Evolutionary conservation across 2,113 vertebrate genomes (phyloP), one percentile per base, ranked within the genome.

Genomic region (Malurus alboscapulatus): DNA sequence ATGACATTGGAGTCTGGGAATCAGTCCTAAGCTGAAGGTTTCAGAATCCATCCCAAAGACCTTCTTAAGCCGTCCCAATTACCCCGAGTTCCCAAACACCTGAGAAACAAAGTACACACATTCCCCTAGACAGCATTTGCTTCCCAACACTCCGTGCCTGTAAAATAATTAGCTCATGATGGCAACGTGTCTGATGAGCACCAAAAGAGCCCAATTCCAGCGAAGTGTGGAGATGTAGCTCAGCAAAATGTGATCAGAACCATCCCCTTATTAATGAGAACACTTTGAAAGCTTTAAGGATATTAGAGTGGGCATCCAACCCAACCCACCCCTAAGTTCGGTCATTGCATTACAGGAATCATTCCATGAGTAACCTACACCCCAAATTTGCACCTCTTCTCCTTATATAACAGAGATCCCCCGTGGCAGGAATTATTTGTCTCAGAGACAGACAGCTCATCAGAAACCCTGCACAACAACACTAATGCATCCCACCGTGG

Each of bases 391-490:
- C 68, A 68, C 61, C 75, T 80, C 71, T 85, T 47, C 71, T 67
- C 71, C 84, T 93, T 96, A 95, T 53, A 59, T 92, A 95, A 96
- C 26, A 45, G 82, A 87, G 77, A 65, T 51, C 27, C 27, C 65
- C 73, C 10, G 34, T 48, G 90, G 83, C 75, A 84, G 79, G 68
- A 75, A 86, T 57, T 14, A 75, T 48, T 68, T 83, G 55, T 88
- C 84, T 80, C 30, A 12, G 2, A 80, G 93, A 67, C 82, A 83
- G 87, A 20, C 59, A 77, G 87, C 71, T 90, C 51, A 15, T 75
- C 51, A 67, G 85, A 48, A 91, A 54, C 50, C 6, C 55, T 5
- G 45, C 50, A 14, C 4, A 48, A 50, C 68, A 62, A 8, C 61
- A 59, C 14, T 14, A 53, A 71, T 3, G 74, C 80, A 82, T 73